Evolutionary conservation across 2,888 invertebrate genomes (phyloP).

Genomic region (Ecliptopera silaceata): DNA sequence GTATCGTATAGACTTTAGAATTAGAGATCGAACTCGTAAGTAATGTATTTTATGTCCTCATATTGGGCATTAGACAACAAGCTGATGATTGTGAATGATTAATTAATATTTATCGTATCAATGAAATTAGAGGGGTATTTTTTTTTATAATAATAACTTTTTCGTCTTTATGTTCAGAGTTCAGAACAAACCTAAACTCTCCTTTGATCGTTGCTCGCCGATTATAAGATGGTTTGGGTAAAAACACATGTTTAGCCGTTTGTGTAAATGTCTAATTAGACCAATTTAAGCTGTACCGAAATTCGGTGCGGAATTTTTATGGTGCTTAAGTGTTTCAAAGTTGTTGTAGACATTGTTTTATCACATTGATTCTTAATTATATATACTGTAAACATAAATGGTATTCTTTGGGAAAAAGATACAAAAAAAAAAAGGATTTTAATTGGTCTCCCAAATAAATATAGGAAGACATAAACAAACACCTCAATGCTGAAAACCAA

Average conservation of each 20-base stretch:
- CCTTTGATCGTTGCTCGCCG: conserved; percentile 51
- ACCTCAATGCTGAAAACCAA: conserved; percentile 20
- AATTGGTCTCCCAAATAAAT: not conserved
- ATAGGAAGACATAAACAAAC: not conserved
- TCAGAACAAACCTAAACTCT: not conserved
- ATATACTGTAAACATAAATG: not conserved
- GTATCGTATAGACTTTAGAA: no score
- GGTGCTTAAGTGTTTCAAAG: conserved; percentile 12
- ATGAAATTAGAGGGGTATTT: no score
- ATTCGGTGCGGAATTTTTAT: conserved; percentile 16
- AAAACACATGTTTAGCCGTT: conserved; percentile 47
- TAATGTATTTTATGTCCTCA: no score
- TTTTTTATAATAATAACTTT: no score
- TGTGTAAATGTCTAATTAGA: conserved; percentile 34
- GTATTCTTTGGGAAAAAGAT: not conserved
- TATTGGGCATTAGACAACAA: no score
- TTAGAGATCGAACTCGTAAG: no score
- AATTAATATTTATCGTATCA: no score
- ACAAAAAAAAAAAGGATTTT: not conserved
- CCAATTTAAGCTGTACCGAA: conserved; percentile 20
- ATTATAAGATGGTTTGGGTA: conserved; percentile 55
- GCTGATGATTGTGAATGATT: no score
- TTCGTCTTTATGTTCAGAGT: no score
- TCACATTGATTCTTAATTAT: not conserved
- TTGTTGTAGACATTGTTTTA: conserved; percentile 4